phyloP scores from a whole-genome alignment of 1,140 invertebrate genomes.

The Colletes gigas region DNA sequence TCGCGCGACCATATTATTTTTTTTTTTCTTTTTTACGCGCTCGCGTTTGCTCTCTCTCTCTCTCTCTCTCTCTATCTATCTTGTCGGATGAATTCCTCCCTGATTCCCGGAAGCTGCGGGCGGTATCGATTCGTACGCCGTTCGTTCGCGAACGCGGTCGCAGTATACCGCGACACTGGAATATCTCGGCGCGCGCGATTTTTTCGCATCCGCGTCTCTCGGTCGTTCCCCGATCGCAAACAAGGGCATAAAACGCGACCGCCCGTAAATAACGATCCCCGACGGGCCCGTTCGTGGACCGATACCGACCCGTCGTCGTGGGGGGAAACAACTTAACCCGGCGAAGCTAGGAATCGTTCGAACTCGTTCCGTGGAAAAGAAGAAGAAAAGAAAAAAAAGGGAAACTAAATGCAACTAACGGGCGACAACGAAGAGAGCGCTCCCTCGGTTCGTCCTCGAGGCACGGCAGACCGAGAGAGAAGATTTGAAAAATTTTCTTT shows the following conservation, averaged over 20 bases:
- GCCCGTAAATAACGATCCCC: constrained; percentile 43
- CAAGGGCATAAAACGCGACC: constrained; percentile 45
- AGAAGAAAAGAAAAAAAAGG: no score
- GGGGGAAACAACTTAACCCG: constrained; percentile 11
- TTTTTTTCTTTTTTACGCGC: constrained; percentile 4
- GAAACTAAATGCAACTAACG: constrained; percentile 15
- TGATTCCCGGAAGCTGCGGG: constrained; percentile 63
- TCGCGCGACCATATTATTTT: background rate
- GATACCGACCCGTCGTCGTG: background rate
- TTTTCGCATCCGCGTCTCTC: constrained; percentile 35
- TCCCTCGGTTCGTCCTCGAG: no score
- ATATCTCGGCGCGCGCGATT: constrained; percentile 32
- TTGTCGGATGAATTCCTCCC: constrained; percentile 44
- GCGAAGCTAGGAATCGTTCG: constrained; percentile 17
- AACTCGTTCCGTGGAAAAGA: background rate
- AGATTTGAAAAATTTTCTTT: background rate
- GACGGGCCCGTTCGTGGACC: background rate
- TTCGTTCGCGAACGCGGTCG: constrained; percentile 43
- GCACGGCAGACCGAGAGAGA: no score
- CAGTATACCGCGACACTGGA: constrained; percentile 36
- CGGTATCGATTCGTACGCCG: constrained; percentile 59
- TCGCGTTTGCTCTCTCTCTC: constrained; percentile 16
- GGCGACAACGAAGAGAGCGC: no score
- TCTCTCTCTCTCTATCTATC: constrained; percentile 3
- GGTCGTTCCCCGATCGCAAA: constrained; percentile 47